These are phyloP conservation scores for Albula goreensis DNA, from an alignment of 2,113 vertebrate genomes.

Conservation along the genomic window DNA sequence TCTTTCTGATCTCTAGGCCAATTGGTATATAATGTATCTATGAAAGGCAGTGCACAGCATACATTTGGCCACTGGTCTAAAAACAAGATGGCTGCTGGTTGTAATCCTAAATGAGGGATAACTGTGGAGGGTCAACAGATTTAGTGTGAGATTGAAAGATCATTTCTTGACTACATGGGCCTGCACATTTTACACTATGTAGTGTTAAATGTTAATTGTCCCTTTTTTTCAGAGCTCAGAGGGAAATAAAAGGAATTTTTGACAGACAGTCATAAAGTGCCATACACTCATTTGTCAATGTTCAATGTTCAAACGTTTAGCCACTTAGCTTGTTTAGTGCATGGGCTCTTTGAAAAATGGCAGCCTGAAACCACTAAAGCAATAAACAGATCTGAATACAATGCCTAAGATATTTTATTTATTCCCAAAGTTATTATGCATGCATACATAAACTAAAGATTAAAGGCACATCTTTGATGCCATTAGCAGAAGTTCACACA, in stretches of 20 bases:
- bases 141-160: not conserved
- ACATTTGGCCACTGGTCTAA: not conserved
- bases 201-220: not conserved
- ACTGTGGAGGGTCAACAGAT: not conserved
- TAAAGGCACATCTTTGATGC: not conserved
- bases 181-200: not conserved
- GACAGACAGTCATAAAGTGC: not conserved
- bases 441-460: not conserved
- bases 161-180: too few species aligned
- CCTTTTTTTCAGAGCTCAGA: not conserved
- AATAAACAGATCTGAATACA: too few species aligned
- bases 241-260: not conserved
- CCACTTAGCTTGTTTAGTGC: constrained; percentile 3
- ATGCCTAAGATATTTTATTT: too few species aligned
- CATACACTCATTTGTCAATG: not conserved
- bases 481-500: constrained; percentile 2
- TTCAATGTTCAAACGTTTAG: not conserved
- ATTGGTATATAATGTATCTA: not conserved
- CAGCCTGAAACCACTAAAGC: not conserved
- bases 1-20: not conserved
- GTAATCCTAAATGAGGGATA: not conserved
- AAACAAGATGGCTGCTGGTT: not conserved
- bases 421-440: too few species aligned
- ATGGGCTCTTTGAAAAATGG: not conserved
- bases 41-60: not conserved